phyloP scores from a whole-genome alignment of 2,797 vertebrate genomes.

The Synanceia verrucosa region DNA sequence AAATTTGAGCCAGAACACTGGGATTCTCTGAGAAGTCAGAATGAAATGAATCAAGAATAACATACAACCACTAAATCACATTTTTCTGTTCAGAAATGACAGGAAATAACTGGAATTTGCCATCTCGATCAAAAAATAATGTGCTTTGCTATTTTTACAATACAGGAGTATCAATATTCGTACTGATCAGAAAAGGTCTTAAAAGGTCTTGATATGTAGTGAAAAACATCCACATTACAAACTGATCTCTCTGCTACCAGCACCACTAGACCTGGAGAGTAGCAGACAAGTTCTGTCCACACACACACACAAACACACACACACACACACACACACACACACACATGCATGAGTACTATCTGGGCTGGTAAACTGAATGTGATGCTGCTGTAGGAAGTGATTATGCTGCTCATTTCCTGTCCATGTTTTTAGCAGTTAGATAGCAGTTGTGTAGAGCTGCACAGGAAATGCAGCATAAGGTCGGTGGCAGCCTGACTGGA shows the following conservation, averaged over 20 bases:
- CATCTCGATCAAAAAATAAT: not conserved
- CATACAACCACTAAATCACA: no score
- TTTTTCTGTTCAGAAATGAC: no score
- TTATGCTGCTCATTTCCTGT: conserved; percentile 67
- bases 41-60: no score
- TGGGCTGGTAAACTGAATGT: conserved; percentile 9
- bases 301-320: not conserved
- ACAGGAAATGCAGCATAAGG: conserved; percentile 31
- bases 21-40: no score
- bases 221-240: not conserved
- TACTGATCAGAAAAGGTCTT: not conserved
- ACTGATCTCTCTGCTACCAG: not conserved
- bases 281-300: not conserved
- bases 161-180: not conserved
- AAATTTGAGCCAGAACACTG: no score
- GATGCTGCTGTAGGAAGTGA: conserved; percentile 67
- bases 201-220: not conserved
- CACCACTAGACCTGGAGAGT: not conserved
- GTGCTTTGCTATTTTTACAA: not conserved
- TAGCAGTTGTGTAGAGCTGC: conserved; percentile 4
- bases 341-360: not conserved
- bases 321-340: not conserved
- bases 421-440: conserved; percentile 45
- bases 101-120: no score
- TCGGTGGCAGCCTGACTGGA: not conserved